Evolutionary conservation across 2,888 invertebrate genomes (phyloP), one percentile per base, ranked within the genome.

Genomic region (Rhodophaea formosa): DNA sequence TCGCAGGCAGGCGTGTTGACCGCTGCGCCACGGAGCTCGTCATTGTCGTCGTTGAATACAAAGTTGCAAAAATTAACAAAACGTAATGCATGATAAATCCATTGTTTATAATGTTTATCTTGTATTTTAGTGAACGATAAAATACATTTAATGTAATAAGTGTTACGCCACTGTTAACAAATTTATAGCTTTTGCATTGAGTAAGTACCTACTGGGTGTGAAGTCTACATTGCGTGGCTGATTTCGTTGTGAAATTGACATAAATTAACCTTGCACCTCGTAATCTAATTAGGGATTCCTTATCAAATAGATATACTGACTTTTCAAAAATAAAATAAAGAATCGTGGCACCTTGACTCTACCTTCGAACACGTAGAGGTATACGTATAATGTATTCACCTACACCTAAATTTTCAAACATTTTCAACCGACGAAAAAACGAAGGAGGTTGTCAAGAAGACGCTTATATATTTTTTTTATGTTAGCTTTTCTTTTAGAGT

Each of bases 181-280:
- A 52, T 52, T 52, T 35, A 39, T 52, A 35, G 35, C 51, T 52
- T 52, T 52, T 52, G 30, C 16, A 10, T 53, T 53, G 53, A 53
- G 52, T 43, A 53, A 53, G 17, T 53, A 53, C 17, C 14, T 47
- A 47, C 47, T 23, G 46, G 29, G 47, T 47, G 47, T 47, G 47
- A 30, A 47, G 30, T 29, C 12, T 29, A 29, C 42, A 46, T 17
- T 14, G n/a, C 39, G 39, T 12, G n/a, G 39, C 39, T 43, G 42
- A 39, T 39, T 52, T 10, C 23, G 23, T 53, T 53, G 12, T 8
- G 53, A 42, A 53, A 53, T 53, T 17, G n/a, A 42, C 5, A 17
- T 52, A 23, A 16, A 35, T 39, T 42, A 35, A 17, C 53, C 16
- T 42, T 53, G 23, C 35, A 35, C 10, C 8, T 35, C 6, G 42